Conservation (phyloP, 30 jellyfish, hydroid and myxozoan genomes). For the Nemopilema nomurai region DNA sequence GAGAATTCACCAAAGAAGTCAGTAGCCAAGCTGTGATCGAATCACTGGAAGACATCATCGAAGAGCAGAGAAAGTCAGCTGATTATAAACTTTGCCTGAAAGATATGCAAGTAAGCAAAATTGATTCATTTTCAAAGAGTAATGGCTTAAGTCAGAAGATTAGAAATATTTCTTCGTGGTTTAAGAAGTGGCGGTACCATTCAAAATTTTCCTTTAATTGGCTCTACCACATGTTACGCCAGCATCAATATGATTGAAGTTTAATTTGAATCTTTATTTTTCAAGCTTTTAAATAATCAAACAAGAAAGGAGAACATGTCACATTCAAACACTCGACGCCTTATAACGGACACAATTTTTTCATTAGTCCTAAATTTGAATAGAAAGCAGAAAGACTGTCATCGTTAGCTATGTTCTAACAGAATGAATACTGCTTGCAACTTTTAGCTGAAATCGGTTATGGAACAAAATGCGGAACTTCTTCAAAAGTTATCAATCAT, state of each 20-base stretch:
- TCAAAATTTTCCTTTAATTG: too few relatives aligned
- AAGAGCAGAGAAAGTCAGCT: not conserved
- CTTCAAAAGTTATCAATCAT: not conserved
- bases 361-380: too few relatives aligned
- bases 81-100: not conserved
- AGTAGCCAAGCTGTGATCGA: not conserved
- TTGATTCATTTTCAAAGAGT: not conserved
- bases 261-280: too few relatives aligned
- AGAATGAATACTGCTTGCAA: not conserved
- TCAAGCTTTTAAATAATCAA: too few relatives aligned
- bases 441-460: not conserved
- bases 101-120: not conserved
- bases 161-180: not conserved
- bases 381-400: too few relatives aligned
- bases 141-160: not conserved
- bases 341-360: too few relatives aligned
- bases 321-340: too few relatives aligned
- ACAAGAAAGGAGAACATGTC: too few relatives aligned
- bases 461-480: not conserved
- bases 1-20: not conserved
- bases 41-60: not conserved
- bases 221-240: too few relatives aligned
- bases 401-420: not conserved
- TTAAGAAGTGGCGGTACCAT: not conserved
- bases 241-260: too few relatives aligned